Evolutionary conservation across 1,140 invertebrate species (phyloP).

Genomic region (Eriocheir sinensis): DNA sequence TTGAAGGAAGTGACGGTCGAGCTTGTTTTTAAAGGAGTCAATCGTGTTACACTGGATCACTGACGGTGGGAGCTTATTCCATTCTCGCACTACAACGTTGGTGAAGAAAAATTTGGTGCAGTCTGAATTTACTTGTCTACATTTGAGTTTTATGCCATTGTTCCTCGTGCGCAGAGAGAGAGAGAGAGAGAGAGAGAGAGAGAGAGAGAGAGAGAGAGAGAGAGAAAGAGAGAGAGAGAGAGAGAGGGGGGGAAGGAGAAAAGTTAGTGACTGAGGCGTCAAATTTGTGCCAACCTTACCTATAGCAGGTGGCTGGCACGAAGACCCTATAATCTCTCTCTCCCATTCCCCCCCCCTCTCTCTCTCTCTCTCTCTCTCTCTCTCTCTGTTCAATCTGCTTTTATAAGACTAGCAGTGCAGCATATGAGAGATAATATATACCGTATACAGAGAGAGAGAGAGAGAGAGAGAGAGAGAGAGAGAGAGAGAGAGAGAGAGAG

Average conservation of each 20-base stretch:
- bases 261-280: not conserved
- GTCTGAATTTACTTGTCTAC: no score
- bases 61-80: no score
- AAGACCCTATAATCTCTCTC: not conserved
- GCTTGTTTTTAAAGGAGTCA: no score
- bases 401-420: not conserved
- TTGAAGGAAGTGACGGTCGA: no score
- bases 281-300: not conserved
- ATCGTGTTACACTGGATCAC: no score
- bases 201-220: not conserved
- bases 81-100: no score
- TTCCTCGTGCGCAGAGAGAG: no score
- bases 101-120: no score
- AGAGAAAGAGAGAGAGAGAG: not conserved
- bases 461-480: constrained; percentile 47
- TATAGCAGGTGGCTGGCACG: not conserved
- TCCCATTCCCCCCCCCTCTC: constrained; percentile 18
- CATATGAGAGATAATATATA: not conserved
- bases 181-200: not conserved
- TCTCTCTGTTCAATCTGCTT: not conserved
- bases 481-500: constrained; percentile 47
- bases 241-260: not conserved
- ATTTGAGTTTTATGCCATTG: no score
- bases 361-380: constrained; percentile 17
- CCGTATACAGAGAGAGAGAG: not conserved